These are phyloP conservation scores for Gobio occitaniae DNA, from an alignment of 2,797 vertebrate genomes.

Conservation along the genomic window DNA sequence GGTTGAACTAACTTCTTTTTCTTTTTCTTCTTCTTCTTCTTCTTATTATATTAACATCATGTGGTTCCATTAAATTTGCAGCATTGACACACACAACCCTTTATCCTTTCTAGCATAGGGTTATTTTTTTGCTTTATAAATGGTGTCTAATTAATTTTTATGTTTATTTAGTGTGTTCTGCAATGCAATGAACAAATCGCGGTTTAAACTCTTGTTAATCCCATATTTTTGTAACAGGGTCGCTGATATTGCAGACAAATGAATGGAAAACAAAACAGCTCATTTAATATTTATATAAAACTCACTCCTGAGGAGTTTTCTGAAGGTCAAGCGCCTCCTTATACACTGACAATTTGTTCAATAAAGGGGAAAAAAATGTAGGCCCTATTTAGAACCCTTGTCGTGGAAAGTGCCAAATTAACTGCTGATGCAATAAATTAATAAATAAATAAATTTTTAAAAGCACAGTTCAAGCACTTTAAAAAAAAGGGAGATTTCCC, in stretches of 20 bases:
- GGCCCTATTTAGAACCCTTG: not conserved
- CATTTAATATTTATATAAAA: constrained; percentile 7
- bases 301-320: not conserved
- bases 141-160: not conserved
- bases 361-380: not conserved
- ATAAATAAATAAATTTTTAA: constrained; percentile 51
- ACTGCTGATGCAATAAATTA: constrained; percentile 74
- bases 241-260: not conserved
- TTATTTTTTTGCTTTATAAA: not conserved
- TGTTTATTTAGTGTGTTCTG: not conserved
- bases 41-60: no score
- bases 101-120: not conserved
- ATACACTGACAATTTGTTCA: not conserved
- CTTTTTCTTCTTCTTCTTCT: not conserved
- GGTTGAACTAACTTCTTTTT: not conserved
- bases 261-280: constrained; percentile 11
- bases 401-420: constrained; percentile 69
- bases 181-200: not conserved
- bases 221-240: not conserved
- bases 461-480: constrained; percentile 23
- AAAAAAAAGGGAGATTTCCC: constrained; percentile 48
- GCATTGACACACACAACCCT: not conserved
- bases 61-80: not conserved
- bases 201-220: not conserved
- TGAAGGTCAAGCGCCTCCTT: constrained; percentile 3